Percentiles rank a stretch among this genome's conserved stretches.
Conservation (phyloP, 2,113 vertebrate genomes). For the Colaptes auratus region DNA sequence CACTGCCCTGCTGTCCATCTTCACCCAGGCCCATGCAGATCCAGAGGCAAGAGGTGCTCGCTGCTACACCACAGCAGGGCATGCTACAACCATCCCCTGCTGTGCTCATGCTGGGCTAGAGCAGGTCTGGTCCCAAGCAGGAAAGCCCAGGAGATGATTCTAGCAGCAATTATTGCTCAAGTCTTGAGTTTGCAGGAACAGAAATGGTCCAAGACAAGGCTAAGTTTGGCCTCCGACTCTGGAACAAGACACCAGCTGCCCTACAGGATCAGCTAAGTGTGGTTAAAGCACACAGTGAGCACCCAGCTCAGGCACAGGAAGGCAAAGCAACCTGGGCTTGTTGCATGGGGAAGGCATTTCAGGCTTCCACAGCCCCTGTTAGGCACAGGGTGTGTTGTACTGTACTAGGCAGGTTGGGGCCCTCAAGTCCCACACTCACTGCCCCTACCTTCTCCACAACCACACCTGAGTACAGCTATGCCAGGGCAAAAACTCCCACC, state of each 20-base stretch:
- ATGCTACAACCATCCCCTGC: background rate
- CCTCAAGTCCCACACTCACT: background rate
- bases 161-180: constrained; percentile 55
- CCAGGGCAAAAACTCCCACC: constrained; percentile 19
- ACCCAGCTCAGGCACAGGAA: constrained; percentile 24
- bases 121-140: background rate
- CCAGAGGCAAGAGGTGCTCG: background rate
- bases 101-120: background rate
- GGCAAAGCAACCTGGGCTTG: constrained; percentile 9
- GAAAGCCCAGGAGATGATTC: background rate
- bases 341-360: background rate
- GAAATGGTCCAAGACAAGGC: constrained; percentile 17
- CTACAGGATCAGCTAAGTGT: constrained; percentile 1
- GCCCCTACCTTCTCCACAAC: constrained; percentile 43
- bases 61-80: background rate
- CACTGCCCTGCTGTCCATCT: background rate
- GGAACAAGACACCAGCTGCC: constrained; percentile 31
- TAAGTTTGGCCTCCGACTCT: background rate
- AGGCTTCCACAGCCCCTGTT: background rate
- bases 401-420: constrained; percentile 40
- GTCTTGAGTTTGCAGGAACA: constrained; percentile 17
- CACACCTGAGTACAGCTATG: background rate
- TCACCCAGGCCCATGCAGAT: background rate
- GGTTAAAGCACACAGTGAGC: background rate
- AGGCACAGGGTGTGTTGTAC: background rate